phyloP scores from a whole-genome alignment of 2,888 invertebrate genomes.

The Platycnemis pennipes region DNA sequence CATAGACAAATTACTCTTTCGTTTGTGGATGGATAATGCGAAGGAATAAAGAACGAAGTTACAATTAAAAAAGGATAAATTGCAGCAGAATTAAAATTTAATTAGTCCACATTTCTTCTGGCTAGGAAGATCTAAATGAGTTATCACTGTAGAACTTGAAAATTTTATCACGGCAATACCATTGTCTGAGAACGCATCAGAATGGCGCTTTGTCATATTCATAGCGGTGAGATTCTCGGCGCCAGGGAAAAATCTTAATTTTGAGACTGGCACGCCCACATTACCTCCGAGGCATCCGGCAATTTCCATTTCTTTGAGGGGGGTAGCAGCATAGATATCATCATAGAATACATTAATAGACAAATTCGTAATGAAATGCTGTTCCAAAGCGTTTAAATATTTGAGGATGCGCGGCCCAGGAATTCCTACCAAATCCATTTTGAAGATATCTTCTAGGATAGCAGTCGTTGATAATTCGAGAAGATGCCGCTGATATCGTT shows the following conservation, averaged over 20 bases:
- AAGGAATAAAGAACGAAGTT: neutral
- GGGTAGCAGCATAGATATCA: slow-evolving; percentile 15
- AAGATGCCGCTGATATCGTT: neutral
- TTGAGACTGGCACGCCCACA: slow-evolving; percentile 40
- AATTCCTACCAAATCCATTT: neutral
- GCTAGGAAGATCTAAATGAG: neutral
- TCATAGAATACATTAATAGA: slow-evolving; percentile 56
- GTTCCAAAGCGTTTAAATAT: neutral
- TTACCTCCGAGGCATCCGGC: slow-evolving; percentile 55
- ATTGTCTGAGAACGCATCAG: slow-evolving; percentile 28
- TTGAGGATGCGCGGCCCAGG: neutral
- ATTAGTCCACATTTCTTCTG: neutral
- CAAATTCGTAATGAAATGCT: slow-evolving; percentile 26
- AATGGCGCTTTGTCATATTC: slow-evolving; percentile 42
- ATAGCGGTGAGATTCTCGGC: slow-evolving; percentile 17
- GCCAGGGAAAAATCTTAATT: slow-evolving; percentile 64
- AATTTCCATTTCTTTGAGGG: slow-evolving; percentile 19
- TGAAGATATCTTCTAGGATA: neutral
- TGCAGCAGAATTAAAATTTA: neutral
- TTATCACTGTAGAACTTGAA: neutral
- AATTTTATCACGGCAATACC: slow-evolving; percentile 45
- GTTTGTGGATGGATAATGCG: neutral
- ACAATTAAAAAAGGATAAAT: neutral
- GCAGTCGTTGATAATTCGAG: neutral
- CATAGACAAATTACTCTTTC: neutral